Evolutionary conservation across 2,888 invertebrate genomes (phyloP).

Genomic region (Pyrocoelia pectoralis): DNA sequence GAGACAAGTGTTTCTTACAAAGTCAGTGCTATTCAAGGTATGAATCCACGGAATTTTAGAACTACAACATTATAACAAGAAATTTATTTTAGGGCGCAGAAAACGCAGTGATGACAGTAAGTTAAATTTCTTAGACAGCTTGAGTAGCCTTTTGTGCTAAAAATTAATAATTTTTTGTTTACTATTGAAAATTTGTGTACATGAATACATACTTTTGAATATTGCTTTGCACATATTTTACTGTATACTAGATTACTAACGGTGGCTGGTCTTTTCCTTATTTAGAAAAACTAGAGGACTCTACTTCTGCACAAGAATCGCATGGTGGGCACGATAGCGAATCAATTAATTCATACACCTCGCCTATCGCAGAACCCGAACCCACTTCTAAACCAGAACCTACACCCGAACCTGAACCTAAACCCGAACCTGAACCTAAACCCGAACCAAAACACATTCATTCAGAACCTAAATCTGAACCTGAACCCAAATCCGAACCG

Average conservation of each 20-base stretch:
- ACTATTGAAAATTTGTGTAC: not conserved
- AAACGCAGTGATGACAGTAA: slow-evolving; percentile 38
- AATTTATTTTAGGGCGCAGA: slow-evolving; percentile 37
- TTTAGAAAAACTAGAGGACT: slow-evolving; percentile 49
- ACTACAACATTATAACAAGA: too few relatives aligned
- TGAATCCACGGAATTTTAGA: not conserved
- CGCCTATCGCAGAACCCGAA: slow-evolving; percentile 27
- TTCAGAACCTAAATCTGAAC: slow-evolving; percentile 53
- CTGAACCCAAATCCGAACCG: slow-evolving; percentile 60
- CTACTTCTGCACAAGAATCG: slow-evolving; percentile 45
- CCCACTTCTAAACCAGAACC: slow-evolving; percentile 58
- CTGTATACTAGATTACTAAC: slow-evolving; percentile 38
- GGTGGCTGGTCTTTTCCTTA: slow-evolving; percentile 52
- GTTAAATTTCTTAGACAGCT: slow-evolving; percentile 5
- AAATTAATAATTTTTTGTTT: too few relatives aligned
- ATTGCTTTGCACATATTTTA: not conserved
- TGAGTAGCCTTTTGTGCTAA: not conserved
- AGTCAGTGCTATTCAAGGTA: slow-evolving; percentile 72
- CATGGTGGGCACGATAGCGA: slow-evolving; percentile 11
- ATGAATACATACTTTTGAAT: not conserved
- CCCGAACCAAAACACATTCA: slow-evolving; percentile 60
- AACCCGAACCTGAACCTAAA: slow-evolving; percentile 57
- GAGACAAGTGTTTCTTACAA: slow-evolving; percentile 83
- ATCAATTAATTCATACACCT: not conserved
- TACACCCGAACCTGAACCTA: slow-evolving; percentile 57